A percentile compares a stretch with the other conserved stretches of the same genome.
phyloP scores from a whole-genome alignment of 2,797 vertebrate genomes.

The Falco biarmicus region DNA sequence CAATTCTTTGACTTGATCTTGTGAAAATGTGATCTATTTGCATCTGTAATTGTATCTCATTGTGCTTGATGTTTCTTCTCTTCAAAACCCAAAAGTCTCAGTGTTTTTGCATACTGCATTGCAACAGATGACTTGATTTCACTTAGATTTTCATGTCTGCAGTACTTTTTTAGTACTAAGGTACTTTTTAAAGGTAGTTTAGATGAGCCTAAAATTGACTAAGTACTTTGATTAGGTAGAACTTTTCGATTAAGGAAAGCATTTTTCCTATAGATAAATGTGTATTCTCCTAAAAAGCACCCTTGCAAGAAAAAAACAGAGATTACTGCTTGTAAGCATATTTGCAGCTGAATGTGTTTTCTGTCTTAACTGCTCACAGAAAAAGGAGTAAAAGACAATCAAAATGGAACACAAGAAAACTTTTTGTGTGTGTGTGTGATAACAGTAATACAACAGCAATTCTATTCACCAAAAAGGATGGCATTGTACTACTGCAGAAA shows the following conservation, averaged over 20 bases:
- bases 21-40: background rate
- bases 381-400: constrained; percentile 6
- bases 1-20: background rate
- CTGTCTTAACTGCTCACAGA: constrained; percentile 10
- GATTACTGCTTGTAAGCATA: background rate
- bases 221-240: constrained; percentile 3
- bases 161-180: background rate
- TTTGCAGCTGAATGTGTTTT: background rate
- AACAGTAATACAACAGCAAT: constrained; percentile 7
- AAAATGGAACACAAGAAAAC: constrained; percentile 25
- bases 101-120: background rate
- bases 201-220: background rate
- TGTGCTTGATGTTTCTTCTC: background rate
- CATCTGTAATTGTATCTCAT: background rate
- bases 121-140: background rate
- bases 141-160: background rate
- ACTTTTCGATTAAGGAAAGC: background rate
- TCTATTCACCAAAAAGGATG: constrained; percentile 27
- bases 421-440: constrained; percentile 2
- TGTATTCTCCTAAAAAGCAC: background rate
- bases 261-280: background rate
- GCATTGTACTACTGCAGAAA: constrained; percentile 14
- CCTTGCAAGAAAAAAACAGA: background rate
- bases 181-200: background rate
- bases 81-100: background rate